phyloP scores from a whole-genome alignment of 2,797 vertebrate genomes.

The Rhincodon typus region DNA sequence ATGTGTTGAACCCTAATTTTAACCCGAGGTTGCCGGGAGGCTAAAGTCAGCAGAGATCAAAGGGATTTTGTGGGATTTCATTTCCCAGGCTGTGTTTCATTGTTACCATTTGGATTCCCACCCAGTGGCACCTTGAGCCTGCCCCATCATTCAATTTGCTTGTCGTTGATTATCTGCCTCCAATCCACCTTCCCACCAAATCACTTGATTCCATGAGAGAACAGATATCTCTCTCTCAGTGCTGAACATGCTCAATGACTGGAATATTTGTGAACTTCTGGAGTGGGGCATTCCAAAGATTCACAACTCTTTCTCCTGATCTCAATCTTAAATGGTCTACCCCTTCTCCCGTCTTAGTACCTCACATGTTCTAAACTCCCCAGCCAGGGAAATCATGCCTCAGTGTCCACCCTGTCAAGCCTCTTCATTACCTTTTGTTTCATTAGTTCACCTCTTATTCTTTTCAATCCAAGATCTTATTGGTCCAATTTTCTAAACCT shows the following conservation, averaged over 20 bases:
- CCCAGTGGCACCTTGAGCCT: neutral
- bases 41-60: neutral
- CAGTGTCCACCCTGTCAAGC: neutral
- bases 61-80: neutral
- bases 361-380: neutral
- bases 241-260: neutral
- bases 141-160: neutral
- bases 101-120: no score
- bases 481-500: neutral
- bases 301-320: neutral
- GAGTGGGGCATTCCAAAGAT: neutral
- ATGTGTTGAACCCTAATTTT: neutral
- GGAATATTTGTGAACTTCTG: neutral
- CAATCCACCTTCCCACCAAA: neutral
- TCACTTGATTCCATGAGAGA: no score
- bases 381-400: neutral
- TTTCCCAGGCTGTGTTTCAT: neutral
- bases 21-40: neutral
- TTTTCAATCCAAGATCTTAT: neutral
- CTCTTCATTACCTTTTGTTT: neutral
- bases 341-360: neutral
- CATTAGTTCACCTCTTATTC: neutral
- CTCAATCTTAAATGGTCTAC: neutral
- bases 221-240: neutral
- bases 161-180: neutral